Percentiles rank a stretch among this genome's conserved stretches.
Evolutionary conservation across 2,113 vertebrate species (phyloP).

Genomic region (Pollimyrus isidori): DNA sequence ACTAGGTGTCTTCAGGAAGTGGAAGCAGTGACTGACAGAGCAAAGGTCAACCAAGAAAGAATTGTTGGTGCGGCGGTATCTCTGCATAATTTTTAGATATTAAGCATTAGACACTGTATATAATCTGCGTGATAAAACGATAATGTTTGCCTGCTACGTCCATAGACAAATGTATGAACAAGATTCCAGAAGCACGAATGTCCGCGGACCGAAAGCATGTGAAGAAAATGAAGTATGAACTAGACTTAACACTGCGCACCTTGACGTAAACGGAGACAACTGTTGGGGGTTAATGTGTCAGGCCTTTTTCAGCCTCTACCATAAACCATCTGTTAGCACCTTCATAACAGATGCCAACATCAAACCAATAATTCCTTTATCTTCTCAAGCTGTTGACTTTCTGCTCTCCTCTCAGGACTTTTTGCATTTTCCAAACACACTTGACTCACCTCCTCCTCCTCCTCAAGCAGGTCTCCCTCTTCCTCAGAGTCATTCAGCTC

Average conservation of each 20-base stretch:
- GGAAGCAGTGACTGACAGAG: neutral
- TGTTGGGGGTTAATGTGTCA: neutral
- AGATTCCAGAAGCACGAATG: too few relatives aligned
- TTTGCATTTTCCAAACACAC: constrained; percentile 37
- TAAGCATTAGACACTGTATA: neutral
- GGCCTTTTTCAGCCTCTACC: neutral
- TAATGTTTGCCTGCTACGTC: too few relatives aligned
- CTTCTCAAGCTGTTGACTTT: neutral
- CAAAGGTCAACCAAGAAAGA: neutral
- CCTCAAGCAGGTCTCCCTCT: constrained; percentile 52
- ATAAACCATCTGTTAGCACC: neutral
- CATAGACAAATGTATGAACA: too few relatives aligned
- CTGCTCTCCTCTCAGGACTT: neutral
- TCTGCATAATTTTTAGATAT: neutral
- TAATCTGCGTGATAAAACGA: neutral
- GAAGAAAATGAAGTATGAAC: too few relatives aligned
- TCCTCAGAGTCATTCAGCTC: constrained; percentile 71
- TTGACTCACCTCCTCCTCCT: constrained; percentile 61
- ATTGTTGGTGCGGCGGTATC: neutral
- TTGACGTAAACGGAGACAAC: neutral
- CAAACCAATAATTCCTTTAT: neutral
- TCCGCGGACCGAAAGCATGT: too few relatives aligned
- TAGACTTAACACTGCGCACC: neutral
- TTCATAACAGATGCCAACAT: neutral
- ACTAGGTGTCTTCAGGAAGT: neutral